phyloP scores from a whole-genome alignment of 2,797 vertebrate genomes.

The Poecilia velifera region DNA sequence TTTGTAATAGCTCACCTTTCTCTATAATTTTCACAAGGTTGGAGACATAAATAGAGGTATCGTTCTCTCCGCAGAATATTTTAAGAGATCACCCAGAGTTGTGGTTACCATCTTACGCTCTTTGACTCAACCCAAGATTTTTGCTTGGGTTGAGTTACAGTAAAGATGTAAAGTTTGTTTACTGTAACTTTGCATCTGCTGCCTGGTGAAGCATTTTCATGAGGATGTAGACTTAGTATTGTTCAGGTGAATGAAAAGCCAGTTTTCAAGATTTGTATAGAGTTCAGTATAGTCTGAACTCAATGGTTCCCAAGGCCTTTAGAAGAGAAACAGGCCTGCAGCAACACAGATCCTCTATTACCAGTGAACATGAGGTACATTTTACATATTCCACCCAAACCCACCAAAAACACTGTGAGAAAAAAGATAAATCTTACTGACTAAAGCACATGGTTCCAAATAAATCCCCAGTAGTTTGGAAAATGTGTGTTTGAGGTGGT shows the following conservation, averaged over 20 bases:
- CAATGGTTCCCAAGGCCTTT: background rate
- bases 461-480: background rate
- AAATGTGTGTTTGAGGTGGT: background rate
- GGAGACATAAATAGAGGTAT: background rate
- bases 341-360: background rate
- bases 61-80: background rate
- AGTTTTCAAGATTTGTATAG: background rate
- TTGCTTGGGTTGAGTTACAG: background rate
- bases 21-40: background rate
- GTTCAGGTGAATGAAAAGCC: background rate
- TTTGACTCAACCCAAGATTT: background rate
- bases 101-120: too few species aligned
- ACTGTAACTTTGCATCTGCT: background rate
- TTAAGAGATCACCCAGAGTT: background rate
- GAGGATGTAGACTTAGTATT: background rate
- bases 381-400: background rate
- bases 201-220: background rate
- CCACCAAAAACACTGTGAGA: background rate
- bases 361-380: background rate
- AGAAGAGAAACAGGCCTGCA: background rate
- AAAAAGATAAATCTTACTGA: background rate
- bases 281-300: background rate
- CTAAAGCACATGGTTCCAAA: background rate
- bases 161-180: background rate
- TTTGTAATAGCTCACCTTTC: background rate